Evolutionary conservation across 35 echinoderm and acorn worm genomes (phyloP), one percentile per base, ranked within the genome.

Genomic region (Amphiura filiformis): DNA sequence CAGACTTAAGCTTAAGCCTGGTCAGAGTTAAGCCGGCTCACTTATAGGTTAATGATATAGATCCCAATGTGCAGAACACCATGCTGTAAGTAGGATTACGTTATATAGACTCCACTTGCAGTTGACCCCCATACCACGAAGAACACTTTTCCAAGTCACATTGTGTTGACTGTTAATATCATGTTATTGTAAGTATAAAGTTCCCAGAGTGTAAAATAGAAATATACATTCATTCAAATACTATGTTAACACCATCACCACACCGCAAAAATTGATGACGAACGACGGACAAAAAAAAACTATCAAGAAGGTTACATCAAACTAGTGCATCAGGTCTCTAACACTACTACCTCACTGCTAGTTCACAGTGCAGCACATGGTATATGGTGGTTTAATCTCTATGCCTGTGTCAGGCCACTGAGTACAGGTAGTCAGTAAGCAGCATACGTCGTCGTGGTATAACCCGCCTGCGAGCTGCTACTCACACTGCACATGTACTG

Each of bases 1-100:
- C 88, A 90, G 40, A 90, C 42, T 76, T 52, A 18, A 17, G 41
- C 28, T n/a, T 30, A n/a, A n/a, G n/a, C n/a, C n/a, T n/a, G n/a
- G n/a, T n/a, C n/a, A n/a, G n/a, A 70, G 28, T 18, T 26, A n/a
- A 70, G 61, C 61, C 26, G 61, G 61, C 28, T 70, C 61, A 70
- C 28, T 13, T 52, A 52, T 11, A n/a, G n/a, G n/a, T 9, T 47
- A 4, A 17, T 47, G 26, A 30, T 90, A 85, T 34, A 75, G 14
- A 85, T 85, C 83, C 83, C 34, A 65, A 65, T 20, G 83, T 76
- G 31, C n/a, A n/a, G n/a, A 31, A 75, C 23, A n/a, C 26, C 61
- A 70, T 70, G 61, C 61, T 70, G 61, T 70, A n/a, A n/a, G n/a
- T n/a, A 70, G 28, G 26, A 18, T 70, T 70, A 70, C 7, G 7